Evolutionary conservation across 2,888 invertebrate species (phyloP), one percentile per base, ranked within the genome.

Genomic region (Syrista parreyssii): DNA sequence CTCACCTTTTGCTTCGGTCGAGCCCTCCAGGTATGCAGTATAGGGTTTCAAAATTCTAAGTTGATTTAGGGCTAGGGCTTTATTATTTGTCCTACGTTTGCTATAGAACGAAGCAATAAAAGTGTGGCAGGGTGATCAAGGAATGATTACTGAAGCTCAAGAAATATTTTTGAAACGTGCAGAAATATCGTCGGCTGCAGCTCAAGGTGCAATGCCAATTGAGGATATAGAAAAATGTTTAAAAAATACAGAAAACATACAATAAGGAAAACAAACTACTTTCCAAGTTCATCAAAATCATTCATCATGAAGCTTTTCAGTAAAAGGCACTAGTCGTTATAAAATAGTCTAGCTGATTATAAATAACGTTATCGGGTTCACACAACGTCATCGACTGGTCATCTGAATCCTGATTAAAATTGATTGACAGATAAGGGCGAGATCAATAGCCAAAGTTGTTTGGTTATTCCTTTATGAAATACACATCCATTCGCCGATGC

Each of bases 1-100:
- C 94, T 99, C 73, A 97, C 97, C 84, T 99, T 99, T 95, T 97
- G 97, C 89, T 99, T 96, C 92, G 99, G 99, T 6, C 96, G 99
- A 85, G 98, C 99, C 77, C 95, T 99, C 83, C 97, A 99, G 93
- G 98, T 88, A 77, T n/a, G 75, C 79, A 73, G 12, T 15, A 71
- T 15, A 71, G 23, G 23, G 9, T 55, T 55, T 55, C 9, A 1
- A 55, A 55, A 15, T 23, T 23, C 23, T 15, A 9, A 55, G 55
- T 55, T 55, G 23, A 23, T 2, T 23, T 55, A 23, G 15, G 23
- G 55, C 3, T 34, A 9, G 55, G 9, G 9, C 9, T 23, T 55
- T 23, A 55, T 55, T 55, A 55, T 55, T 23, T 23, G 1, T 23
- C 23, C 23, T 9, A 6, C 6, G 2, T 55, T 31, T 9, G 12